These are phyloP conservation scores for Capreolus pygargus DNA, from an alignment of 2,113 vertebrate genomes.

Conservation along the genomic window DNA sequence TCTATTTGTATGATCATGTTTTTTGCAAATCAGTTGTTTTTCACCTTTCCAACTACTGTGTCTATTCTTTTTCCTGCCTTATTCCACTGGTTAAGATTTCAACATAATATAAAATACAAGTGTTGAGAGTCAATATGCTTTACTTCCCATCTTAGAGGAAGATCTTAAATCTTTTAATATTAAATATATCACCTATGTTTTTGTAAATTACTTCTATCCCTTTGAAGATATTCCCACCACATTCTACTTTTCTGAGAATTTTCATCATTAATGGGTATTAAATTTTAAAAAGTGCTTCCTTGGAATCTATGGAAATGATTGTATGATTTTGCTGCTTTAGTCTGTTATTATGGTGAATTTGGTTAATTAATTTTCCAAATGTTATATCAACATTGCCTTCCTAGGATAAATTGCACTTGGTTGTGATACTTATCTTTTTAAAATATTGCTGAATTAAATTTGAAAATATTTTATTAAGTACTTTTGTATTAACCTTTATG, in stretches of 20 bases:
- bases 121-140: neutral
- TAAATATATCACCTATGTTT: neutral
- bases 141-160: neutral
- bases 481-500: neutral
- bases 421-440: neutral
- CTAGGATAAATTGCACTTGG: neutral
- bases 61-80: neutral
- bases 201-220: neutral
- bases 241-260: neutral
- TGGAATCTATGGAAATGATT: neutral
- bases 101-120: neutral
- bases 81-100: neutral
- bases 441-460: neutral
- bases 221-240: neutral
- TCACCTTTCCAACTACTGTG: neutral
- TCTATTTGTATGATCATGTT: neutral
- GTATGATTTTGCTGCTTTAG: neutral
- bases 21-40: neutral
- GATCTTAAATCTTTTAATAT: neutral
- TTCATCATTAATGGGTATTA: neutral
- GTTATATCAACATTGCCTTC: neutral
- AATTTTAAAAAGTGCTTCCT: neutral
- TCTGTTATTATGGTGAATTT: neutral
- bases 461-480: neutral
- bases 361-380: neutral